Conservation (phyloP, 2,888 invertebrate species). For the Synanthedon tipuliformis region DNA sequence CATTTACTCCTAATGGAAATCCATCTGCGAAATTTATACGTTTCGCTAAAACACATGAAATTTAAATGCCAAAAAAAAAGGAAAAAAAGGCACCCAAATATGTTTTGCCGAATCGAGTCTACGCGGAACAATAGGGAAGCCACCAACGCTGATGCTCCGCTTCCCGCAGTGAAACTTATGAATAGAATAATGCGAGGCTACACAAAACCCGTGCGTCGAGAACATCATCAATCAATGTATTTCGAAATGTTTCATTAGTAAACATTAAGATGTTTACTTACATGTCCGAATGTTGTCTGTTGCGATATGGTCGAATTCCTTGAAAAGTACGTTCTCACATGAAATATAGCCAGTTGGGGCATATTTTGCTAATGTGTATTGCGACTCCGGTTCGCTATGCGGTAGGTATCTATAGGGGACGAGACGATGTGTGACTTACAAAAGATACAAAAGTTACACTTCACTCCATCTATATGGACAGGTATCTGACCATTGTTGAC, state of each 20-base stretch:
- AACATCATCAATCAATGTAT: conserved; percentile 64
- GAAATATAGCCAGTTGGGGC: conserved; percentile 46
- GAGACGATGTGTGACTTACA: conserved; percentile 41
- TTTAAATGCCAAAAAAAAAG: conserved; percentile 47
- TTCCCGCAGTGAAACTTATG: conserved; percentile 58
- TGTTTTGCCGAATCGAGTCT: conserved; percentile 52
- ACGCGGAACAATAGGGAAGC: conserved; percentile 50
- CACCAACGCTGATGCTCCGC: conserved; percentile 57
- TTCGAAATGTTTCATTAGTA: conserved; percentile 68
- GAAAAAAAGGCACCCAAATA: conserved; percentile 41
- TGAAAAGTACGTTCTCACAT: conserved; percentile 45
- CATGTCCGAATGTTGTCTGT: conserved; percentile 59
- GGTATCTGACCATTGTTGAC: conserved; percentile 12
- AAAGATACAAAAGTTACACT: conserved; percentile 19
- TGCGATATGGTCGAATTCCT: conserved; percentile 49
- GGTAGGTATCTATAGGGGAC: conserved; percentile 43
- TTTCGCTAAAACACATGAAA: conserved; percentile 54
- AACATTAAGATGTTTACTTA: conserved; percentile 71
- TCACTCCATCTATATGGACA: conserved; percentile 14
- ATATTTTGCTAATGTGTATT: conserved; percentile 31
- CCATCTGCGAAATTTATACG: conserved; percentile 31
- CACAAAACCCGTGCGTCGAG: conserved; percentile 54
- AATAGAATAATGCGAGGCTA: conserved; percentile 57
- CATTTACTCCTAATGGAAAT: conserved; percentile 62
- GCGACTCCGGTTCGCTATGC: conserved; percentile 25